Conservation (phyloP, 2,113 vertebrate genomes). For the Hypomesus transpacificus region DNA sequence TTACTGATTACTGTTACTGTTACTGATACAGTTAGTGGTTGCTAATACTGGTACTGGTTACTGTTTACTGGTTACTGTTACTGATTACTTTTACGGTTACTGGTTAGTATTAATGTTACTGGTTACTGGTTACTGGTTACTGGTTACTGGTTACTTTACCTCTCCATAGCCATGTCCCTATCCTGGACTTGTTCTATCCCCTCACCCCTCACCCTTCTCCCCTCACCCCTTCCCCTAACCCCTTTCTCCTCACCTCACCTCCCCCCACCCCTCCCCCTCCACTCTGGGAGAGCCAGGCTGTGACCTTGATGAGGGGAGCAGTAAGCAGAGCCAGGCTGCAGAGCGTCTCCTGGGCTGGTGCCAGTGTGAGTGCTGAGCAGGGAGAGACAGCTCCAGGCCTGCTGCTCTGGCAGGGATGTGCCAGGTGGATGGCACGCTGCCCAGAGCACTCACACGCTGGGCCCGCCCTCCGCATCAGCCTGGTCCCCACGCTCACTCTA, state of each 20-base stretch:
- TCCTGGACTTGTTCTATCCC: no score
- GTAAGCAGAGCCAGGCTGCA: conserved; percentile 57
- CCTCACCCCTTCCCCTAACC: neutral
- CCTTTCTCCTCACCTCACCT: neutral
- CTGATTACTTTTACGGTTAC: conserved; percentile 1
- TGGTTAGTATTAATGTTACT: conserved; percentile 9
- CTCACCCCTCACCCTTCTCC: neutral
- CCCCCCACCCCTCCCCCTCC: neutral
- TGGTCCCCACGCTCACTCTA: conserved; percentile 20
- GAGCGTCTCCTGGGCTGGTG: conserved; percentile 62
- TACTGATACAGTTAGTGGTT: conserved; percentile 11
- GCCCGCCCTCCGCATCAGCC: conserved; percentile 42
- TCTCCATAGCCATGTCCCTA: no score
- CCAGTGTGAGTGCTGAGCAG: conserved; percentile 39
- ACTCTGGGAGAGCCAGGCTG: conserved; percentile 29
- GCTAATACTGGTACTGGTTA: no score
- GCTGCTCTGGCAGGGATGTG: conserved; percentile 33
- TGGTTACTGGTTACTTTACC: no score
- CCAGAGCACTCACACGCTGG: conserved; percentile 59
- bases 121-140: no score
- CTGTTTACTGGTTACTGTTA: neutral
- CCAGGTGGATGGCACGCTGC: conserved; percentile 66
- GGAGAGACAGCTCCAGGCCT: conserved; percentile 53
- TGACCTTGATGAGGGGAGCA: conserved; percentile 66
- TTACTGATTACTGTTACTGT: neutral